Evolutionary conservation across 2,113 vertebrate species (phyloP).

Genomic region (Hippocampus abdominalis): DNA sequence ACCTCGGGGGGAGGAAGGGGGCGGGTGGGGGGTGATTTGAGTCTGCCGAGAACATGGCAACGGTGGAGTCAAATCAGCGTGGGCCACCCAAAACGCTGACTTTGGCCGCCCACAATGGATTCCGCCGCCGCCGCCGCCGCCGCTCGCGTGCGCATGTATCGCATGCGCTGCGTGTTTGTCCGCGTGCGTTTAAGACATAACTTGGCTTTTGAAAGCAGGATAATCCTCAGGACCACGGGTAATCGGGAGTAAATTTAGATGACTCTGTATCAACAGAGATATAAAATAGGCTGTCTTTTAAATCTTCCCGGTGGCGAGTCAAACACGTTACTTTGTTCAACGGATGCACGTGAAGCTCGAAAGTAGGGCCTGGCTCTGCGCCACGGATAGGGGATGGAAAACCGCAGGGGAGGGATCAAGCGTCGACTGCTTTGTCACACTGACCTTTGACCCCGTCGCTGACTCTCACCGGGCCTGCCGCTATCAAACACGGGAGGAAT

Average conservation of each 20-base stretch:
- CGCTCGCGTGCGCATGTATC: slow-evolving; percentile 24
- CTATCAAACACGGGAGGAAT: slow-evolving; percentile 40
- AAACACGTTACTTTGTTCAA: background rate
- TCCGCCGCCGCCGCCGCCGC: slow-evolving; percentile 16
- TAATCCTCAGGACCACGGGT: slow-evolving; percentile 51
- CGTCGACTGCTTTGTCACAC: slow-evolving; percentile 29
- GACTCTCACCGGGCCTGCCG: slow-evolving; percentile 37
- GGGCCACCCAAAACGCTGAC: background rate
- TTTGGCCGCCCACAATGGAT: background rate
- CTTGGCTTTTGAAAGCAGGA: slow-evolving; percentile 46
- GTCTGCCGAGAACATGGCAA: slow-evolving; percentile 25
- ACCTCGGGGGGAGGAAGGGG: background rate
- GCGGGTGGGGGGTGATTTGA: slow-evolving; percentile 23
- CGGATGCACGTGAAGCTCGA: background rate
- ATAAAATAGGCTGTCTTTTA: slow-evolving; percentile 39
- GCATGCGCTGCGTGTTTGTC: background rate
- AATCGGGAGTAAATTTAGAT: slow-evolving; percentile 61
- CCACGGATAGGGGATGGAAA: background rate
- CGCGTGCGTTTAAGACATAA: slow-evolving; percentile 46
- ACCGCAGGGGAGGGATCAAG: slow-evolving; percentile 31
- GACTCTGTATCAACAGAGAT: slow-evolving; percentile 49
- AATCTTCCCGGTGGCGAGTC: slow-evolving; percentile 11
- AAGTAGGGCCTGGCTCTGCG: background rate
- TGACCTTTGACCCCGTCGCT: slow-evolving; percentile 56
- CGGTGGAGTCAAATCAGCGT: background rate